Evolutionary conservation across 2,113 vertebrate genomes (phyloP).

Genomic region (Pao palembangensis): DNA sequence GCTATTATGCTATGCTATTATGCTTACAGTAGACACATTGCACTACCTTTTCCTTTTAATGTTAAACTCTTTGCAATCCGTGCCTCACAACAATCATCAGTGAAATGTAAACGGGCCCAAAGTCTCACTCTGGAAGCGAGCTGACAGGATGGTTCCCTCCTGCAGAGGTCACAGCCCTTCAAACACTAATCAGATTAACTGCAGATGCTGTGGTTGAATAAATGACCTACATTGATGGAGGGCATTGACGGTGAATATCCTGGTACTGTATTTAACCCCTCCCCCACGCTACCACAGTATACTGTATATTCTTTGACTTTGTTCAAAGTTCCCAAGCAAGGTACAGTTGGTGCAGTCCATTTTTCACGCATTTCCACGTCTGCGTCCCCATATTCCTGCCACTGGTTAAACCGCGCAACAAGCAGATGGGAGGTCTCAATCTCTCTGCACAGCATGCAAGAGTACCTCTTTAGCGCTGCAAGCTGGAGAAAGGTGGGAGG

Average conservation of each 20-base stretch:
- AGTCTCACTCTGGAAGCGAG: background rate
- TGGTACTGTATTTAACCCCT: constrained; percentile 42
- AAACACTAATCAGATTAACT: constrained; percentile 69
- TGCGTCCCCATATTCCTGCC: constrained; percentile 63
- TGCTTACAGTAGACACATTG: no score
- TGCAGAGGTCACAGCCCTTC: constrained; percentile 52
- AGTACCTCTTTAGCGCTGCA: constrained; percentile 56
- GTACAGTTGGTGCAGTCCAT: constrained; percentile 31
- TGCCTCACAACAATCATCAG: no score
- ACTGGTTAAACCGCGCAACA: constrained; percentile 56
- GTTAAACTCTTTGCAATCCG: no score
- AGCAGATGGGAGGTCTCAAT: constrained; percentile 40
- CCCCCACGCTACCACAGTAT: constrained; percentile 54
- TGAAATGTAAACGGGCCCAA: no score
- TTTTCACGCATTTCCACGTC: constrained; percentile 53
- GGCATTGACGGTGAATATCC: constrained; percentile 68
- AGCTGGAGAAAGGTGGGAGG: constrained; percentile 33
- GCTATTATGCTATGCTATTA: no score
- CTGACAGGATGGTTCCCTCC: constrained; percentile 37
- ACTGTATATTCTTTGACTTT: constrained; percentile 40
- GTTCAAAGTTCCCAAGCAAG: constrained; percentile 42
- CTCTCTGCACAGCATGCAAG: constrained; percentile 41
- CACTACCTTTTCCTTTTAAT: no score
- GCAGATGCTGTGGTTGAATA: constrained; percentile 66
- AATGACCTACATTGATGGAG: constrained; percentile 75